Conservation (phyloP, 2,888 invertebrate species). For the Idaea biselata region DNA sequence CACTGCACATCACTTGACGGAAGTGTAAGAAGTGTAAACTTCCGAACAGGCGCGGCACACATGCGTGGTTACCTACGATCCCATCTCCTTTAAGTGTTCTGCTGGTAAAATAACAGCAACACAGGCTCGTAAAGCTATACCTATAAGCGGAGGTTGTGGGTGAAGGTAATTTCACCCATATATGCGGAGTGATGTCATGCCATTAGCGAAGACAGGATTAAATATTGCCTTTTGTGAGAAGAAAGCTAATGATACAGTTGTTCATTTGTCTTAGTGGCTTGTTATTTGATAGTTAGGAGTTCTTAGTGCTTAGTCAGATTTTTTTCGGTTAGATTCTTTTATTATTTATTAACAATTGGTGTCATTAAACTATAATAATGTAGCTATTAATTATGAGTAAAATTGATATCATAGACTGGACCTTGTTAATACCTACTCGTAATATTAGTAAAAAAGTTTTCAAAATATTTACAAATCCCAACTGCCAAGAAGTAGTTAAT, state of each 20-base stretch:
- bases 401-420: no score
- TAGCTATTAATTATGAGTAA: background rate
- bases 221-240: slow-evolving; percentile 47
- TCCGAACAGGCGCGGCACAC: slow-evolving; percentile 28
- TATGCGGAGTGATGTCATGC: slow-evolving; percentile 68
- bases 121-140: slow-evolving; percentile 11
- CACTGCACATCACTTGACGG: slow-evolving; percentile 16
- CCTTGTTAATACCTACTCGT: background rate
- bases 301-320: no score
- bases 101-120: slow-evolving; percentile 3
- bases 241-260: slow-evolving; percentile 2
- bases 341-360: background rate
- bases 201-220: slow-evolving; percentile 54
- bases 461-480: background rate
- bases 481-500: background rate
- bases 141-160: slow-evolving; percentile 50
- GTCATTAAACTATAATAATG: background rate
- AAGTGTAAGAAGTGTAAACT: slow-evolving; percentile 22
- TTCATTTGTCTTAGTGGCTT: background rate
- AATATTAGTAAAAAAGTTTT: background rate
- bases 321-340: no score
- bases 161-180: slow-evolving; percentile 75
- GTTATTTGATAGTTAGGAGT: no score
- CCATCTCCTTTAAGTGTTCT: slow-evolving; percentile 29
- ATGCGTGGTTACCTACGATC: slow-evolving; percentile 53